These are phyloP conservation scores for Eira barbara DNA, from an alignment of 2,113 vertebrate species.

Conservation along the genomic window DNA sequence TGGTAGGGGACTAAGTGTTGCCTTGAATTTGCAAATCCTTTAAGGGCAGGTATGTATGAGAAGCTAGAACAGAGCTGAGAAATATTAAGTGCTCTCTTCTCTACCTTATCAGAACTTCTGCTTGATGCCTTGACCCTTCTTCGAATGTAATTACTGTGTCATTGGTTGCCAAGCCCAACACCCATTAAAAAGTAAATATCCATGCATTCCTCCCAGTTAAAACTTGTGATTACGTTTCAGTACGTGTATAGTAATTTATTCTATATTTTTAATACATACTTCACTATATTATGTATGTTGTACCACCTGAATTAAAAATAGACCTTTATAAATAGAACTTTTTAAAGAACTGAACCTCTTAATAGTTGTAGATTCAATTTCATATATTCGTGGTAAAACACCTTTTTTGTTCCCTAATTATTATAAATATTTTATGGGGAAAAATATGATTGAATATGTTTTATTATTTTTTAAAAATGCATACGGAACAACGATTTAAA, in stretches of 20 bases:
- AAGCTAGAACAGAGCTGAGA: neutral
- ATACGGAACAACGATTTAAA: neutral
- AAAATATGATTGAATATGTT: neutral
- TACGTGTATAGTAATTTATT: neutral
- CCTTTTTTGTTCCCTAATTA: neutral
- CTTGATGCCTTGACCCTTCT: neutral
- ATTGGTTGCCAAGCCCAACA: neutral
- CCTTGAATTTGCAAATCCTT: neutral
- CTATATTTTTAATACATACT: neutral
- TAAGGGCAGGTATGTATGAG: neutral
- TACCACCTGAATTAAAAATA: neutral
- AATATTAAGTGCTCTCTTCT: neutral
- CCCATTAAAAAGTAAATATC: neutral
- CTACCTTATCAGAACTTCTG: neutral
- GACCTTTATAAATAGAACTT: neutral
- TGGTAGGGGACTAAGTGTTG: rapidly evolving
- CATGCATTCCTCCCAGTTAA: neutral
- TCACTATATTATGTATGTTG: neutral
- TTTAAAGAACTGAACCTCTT: neutral
- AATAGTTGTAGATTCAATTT: neutral
- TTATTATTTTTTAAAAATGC: neutral
- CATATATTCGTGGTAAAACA: neutral
- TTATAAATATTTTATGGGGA: neutral
- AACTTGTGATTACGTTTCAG: neutral
- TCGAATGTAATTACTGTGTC: neutral